Evolutionary conservation across 92 coral and sea anemone genomes (phyloP).

Genomic region (Umimayanthus kanabou): DNA sequence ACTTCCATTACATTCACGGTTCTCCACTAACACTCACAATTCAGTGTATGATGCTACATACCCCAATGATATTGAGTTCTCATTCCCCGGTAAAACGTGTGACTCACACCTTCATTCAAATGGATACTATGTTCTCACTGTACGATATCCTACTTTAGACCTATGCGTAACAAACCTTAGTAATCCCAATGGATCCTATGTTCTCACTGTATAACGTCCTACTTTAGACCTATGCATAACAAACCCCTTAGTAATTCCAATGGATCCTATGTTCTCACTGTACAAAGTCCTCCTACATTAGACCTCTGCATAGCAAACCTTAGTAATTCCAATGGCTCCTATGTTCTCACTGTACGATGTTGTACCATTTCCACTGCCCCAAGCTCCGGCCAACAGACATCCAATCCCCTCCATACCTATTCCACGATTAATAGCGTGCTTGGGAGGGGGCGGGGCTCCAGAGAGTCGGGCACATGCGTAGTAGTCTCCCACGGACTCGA

Average conservation of each 20-base stretch:
- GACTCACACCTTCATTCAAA: too few relatives aligned
- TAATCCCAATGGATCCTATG: too few relatives aligned
- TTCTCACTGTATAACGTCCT: too few relatives aligned
- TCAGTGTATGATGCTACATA: too few relatives aligned
- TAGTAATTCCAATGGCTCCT: constrained; percentile 29
- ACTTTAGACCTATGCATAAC: constrained; percentile 25
- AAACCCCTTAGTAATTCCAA: constrained; percentile 23
- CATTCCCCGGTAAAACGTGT: too few relatives aligned
- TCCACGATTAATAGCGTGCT: constrained; percentile 76
- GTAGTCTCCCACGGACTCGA: constrained; percentile 81
- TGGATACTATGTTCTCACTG: too few relatives aligned
- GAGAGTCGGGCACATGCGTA: constrained; percentile 82
- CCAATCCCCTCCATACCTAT: constrained; percentile 74
- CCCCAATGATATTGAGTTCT: too few relatives aligned
- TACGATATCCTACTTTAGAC: too few relatives aligned
- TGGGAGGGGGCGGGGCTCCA: constrained; percentile 84
- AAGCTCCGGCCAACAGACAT: constrained; percentile 66
- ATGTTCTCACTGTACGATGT: constrained; percentile 80
- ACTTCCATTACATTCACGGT: too few relatives aligned
- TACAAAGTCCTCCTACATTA: too few relatives aligned
- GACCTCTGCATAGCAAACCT: constrained; percentile 44
- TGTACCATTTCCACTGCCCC: constrained; percentile 78
- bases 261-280: constrained; percentile 73
- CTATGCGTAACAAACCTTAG: too few relatives aligned
- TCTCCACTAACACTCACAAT: too few relatives aligned